Evolutionary conservation across 2,888 invertebrate species (phyloP).

Genomic region (Heterodera filipjevi): DNA sequence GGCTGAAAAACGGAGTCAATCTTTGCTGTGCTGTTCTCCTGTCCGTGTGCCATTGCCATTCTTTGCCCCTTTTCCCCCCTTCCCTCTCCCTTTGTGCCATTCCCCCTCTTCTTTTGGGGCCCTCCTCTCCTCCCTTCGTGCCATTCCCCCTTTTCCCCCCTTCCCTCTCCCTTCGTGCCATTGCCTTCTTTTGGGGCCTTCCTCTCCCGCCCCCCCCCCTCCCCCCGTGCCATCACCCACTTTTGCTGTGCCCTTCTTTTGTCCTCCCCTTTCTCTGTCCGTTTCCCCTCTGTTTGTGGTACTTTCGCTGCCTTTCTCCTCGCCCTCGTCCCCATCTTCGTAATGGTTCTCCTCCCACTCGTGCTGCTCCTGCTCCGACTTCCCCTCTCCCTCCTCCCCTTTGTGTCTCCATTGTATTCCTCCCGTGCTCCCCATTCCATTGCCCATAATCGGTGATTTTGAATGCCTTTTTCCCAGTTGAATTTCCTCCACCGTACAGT

Average conservation of each 20-base stretch:
- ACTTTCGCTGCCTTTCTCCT: not conserved
- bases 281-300: not conserved
- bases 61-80: not conserved
- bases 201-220: not conserved
- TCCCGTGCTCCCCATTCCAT: not conserved
- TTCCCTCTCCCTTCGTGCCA: no score
- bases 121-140: no score
- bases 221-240: not conserved
- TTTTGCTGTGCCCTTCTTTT: not conserved
- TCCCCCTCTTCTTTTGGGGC: no score
- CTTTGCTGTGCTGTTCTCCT: not conserved
- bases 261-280: no score
- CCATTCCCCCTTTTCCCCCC: no score
- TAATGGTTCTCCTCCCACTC: constrained; percentile 8
- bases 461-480: constrained; percentile 12
- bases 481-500: constrained; percentile 28
- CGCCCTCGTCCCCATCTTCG: constrained; percentile 3
- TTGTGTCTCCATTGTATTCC: not conserved
- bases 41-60: no score
- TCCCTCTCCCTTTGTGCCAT: no score
- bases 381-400: not conserved
- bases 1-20: not conserved
- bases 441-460: not conserved
- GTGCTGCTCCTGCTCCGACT: not conserved
- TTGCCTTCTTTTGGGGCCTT: no score